Evolutionary conservation across 1,140 invertebrate genomes (phyloP), one percentile per base, ranked within the genome.

Genomic region (Rhagoletis zephyria): DNA sequence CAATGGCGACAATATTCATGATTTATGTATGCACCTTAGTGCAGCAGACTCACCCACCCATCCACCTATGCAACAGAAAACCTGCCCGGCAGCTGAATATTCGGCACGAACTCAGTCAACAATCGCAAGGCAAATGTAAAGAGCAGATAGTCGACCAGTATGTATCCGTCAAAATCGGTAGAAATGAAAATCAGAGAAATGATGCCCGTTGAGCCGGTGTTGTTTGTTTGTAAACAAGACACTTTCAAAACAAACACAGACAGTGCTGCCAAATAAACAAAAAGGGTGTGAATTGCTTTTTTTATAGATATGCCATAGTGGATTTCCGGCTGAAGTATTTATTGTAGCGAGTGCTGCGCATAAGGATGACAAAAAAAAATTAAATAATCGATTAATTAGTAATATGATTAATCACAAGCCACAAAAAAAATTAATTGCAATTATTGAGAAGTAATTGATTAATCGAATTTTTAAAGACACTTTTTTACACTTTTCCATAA

Each of bases 141-240:
- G 12, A 30, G 19, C 64, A 9, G 19, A 30, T 42, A 5, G 67
- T 70, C 67, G 12, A 30, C 3, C 10, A 48, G 45, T 19, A 10
- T 51, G 74, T 81, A 30, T 81, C n/a, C 48, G 14, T 7, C 48
- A 30, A 30, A n/a, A 51, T 19, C n/a, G 7, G n/a, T 14, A n/a
- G 4, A 63, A 63, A 63, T 63, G 12, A 16, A 14, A 63, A 16
- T 9, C 61, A 14, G 4, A 63, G 4, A n/a, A 6, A 63, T 63
- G 61, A 63, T 63, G 61, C 56, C 48, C 74, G n/a, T 5, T 16
- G 9, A 2, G 74, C 48, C 74, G 74, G n/a, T 30, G 30, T 30
- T 81, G n/a, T 48, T 30, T 81, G n/a, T 81, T 81, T 51, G 74
- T 56, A 81, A 81, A 81, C 74, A 81, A 48, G 30, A 4, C 16